phyloP scores from a whole-genome alignment of 2,888 invertebrate genomes.

The Pachliopta kotzebuea region DNA sequence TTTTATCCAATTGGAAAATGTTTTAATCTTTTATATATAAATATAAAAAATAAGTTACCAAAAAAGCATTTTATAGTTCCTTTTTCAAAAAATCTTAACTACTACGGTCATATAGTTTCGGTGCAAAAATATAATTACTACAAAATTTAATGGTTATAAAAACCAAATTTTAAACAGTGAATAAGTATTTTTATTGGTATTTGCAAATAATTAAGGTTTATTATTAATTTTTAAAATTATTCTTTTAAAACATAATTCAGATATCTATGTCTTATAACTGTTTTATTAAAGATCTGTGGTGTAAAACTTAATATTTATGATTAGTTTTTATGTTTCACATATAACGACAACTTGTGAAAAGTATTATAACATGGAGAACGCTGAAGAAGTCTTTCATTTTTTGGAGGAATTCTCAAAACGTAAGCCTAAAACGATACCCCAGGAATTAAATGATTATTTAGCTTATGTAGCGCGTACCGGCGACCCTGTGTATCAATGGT shows the following conservation, averaged over 20 bases:
- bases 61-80: too few species aligned
- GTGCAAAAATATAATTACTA: background rate
- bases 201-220: background rate
- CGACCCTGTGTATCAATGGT: slow-evolving; percentile 96
- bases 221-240: background rate
- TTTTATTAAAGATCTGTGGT: background rate
- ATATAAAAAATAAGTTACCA: background rate
- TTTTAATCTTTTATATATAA: background rate
- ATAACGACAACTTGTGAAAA: background rate
- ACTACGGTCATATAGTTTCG: background rate
- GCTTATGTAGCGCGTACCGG: slow-evolving; percentile 95
- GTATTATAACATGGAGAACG: slow-evolving; percentile 85
- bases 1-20: background rate
- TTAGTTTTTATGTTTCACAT: background rate
- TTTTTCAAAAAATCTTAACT: too few species aligned
- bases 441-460: slow-evolving; percentile 93
- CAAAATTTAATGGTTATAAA: background rate
- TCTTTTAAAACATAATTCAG: too few species aligned
- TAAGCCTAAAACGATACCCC: slow-evolving; percentile 89
- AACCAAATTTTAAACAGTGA: background rate
- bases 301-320: background rate
- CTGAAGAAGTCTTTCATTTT: slow-evolving; percentile 91
- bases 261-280: background rate
- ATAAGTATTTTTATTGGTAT: background rate
- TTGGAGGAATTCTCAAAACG: slow-evolving; percentile 91